A percentile compares a stretch with the other conserved stretches of the same genome.
These are phyloP conservation scores for Grus americana DNA, from an alignment of 2,113 vertebrate genomes.

Conservation along the genomic window DNA sequence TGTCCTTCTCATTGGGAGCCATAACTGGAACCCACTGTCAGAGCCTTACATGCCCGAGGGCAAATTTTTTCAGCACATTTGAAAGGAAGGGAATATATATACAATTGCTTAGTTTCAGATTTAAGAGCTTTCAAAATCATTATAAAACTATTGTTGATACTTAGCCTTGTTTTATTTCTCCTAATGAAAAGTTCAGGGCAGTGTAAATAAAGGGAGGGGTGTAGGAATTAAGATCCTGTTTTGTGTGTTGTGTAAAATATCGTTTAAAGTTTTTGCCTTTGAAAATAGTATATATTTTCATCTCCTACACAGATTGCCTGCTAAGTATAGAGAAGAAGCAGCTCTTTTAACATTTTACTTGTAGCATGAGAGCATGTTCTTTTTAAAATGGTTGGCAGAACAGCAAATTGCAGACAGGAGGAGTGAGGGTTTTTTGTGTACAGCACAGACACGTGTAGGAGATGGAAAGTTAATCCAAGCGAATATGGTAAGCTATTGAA, in stretches of 20 bases:
- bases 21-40: not conserved
- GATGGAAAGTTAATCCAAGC: not conserved
- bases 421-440: not conserved
- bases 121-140: not conserved
- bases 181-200: not conserved
- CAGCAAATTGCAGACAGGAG: not conserved
- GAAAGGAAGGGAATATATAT: not conserved
- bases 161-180: not conserved
- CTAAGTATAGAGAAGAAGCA: not conserved
- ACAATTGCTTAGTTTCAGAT: not conserved
- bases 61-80: not conserved
- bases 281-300: not conserved
- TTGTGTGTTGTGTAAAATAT: not conserved
- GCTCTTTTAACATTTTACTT: not conserved
- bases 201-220: not conserved
- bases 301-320: not conserved
- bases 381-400: slow-evolving; percentile 1
- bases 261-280: not conserved
- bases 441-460: not conserved
- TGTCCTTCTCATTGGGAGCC: not conserved
- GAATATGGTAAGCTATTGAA: not conserved
- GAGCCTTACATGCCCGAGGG: not conserved
- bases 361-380: not conserved
- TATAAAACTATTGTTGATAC: not conserved
- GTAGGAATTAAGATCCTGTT: not conserved